These are phyloP conservation scores for Drosophila ogumai DNA, from an alignment of 1,140 invertebrate species.

Conservation along the genomic window DNA sequence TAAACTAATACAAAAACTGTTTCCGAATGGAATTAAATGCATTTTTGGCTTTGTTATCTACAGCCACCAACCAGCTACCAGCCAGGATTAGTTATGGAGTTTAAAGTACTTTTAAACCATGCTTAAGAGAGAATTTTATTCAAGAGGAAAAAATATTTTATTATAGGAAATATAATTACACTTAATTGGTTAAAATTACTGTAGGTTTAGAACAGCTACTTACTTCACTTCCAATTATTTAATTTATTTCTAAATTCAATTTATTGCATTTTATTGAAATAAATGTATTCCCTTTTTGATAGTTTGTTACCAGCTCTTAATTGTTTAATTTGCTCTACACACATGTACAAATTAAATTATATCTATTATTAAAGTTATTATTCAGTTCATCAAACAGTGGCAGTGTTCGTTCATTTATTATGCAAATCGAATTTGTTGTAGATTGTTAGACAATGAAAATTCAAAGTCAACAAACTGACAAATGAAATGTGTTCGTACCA, in stretches of 20 bases:
- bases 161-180: not conserved
- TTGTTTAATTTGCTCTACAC: slow-evolving; percentile 22
- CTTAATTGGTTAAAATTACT: not conserved
- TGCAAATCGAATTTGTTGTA: slow-evolving; percentile 62
- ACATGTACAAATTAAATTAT: slow-evolving; percentile 22
- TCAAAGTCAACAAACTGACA: slow-evolving; percentile 65
- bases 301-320: not conserved
- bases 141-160: not conserved
- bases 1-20: too few species aligned
- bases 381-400: slow-evolving; percentile 21
- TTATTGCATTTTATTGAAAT: not conserved
- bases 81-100: too few species aligned
- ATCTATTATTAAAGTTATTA: slow-evolving; percentile 35
- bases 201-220: too few species aligned
- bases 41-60: too few species aligned
- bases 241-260: not conserved
- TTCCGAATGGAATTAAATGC: too few species aligned
- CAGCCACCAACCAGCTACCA: too few species aligned
- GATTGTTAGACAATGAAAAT: slow-evolving; percentile 52
- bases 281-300: not conserved
- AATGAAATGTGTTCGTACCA: slow-evolving; percentile 11
- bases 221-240: not conserved
- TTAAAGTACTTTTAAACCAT: not conserved
- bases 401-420: slow-evolving; percentile 58
- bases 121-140: not conserved